Conservation (phyloP, 1,140 invertebrate species). For the Pseudomyrmex pallidus region DNA sequence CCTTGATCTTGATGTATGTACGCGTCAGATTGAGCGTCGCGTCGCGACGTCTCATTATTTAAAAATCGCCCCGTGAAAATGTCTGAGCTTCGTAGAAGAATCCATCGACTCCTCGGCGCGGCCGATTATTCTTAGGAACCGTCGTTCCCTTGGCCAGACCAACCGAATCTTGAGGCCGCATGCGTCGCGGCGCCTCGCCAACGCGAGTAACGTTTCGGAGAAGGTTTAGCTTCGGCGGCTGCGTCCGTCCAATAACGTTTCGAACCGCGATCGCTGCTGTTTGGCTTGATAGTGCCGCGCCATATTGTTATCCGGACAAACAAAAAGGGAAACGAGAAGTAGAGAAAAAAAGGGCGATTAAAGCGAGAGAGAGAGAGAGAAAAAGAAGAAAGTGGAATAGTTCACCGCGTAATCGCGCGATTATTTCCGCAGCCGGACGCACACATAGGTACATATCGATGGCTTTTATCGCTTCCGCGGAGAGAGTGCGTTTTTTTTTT, state of each 20-base stretch:
- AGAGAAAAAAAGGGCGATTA: constrained; percentile 21
- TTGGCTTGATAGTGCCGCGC: constrained; percentile 83
- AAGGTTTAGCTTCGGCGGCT: constrained; percentile 68
- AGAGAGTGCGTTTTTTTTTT: constrained; percentile 1
- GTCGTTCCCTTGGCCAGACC: constrained; percentile 71
- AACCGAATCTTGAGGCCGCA: constrained; percentile 74
- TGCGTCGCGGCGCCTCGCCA: constrained; percentile 81
- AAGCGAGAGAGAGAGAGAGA: not conserved
- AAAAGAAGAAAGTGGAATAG: constrained; percentile 36
- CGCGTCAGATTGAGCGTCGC: too few species aligned
- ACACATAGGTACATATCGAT: constrained; percentile 36
- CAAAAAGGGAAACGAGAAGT: constrained; percentile 54
- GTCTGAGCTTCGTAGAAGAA: not conserved
- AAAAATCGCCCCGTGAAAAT: not conserved
- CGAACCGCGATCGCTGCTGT: constrained; percentile 82
- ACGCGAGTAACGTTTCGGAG: constrained; percentile 60
- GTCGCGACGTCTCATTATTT: not conserved
- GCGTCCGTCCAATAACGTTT: constrained; percentile 80
- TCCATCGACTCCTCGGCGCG: constrained; percentile 1
- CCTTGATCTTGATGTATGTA: too few species aligned
- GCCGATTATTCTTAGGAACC: constrained; percentile 57
- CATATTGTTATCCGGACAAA: constrained; percentile 76
- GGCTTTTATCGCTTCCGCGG: not conserved
- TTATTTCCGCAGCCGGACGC: not conserved
- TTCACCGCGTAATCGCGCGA: constrained; percentile 1